phyloP scores from a whole-genome alignment of 2,797 vertebrate genomes.

The Sebastiscus albofasciatus region DNA sequence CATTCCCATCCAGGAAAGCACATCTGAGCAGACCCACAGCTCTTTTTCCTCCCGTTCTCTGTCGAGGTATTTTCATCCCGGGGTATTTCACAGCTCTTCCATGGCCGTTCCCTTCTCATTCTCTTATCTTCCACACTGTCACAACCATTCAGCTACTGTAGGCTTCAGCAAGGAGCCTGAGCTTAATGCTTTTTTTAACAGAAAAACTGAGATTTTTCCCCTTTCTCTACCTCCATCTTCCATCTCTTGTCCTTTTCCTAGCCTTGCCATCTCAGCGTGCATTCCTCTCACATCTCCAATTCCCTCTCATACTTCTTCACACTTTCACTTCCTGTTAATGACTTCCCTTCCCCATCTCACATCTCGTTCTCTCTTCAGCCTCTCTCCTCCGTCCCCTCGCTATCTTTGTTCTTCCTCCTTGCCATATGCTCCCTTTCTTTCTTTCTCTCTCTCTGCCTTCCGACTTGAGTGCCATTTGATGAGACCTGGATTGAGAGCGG shows the following conservation, averaged over 20 bases:
- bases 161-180: slow-evolving; percentile 17
- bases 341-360: slow-evolving; percentile 31
- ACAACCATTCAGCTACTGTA: slow-evolving; percentile 45
- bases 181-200: not conserved
- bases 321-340: slow-evolving; percentile 43
- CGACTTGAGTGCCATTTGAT: slow-evolving; percentile 72
- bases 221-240: not conserved
- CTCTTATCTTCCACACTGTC: slow-evolving; percentile 59
- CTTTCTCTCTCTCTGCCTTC: slow-evolving; percentile 21
- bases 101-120: slow-evolving; percentile 25
- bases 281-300: slow-evolving; percentile 19
- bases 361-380: slow-evolving; percentile 27
- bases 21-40: slow-evolving; percentile 39
- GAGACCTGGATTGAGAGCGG: slow-evolving; percentile 74
- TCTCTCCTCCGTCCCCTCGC: slow-evolving; percentile 18
- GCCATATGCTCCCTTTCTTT: slow-evolving; percentile 35
- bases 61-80: slow-evolving; percentile 38
- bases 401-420: slow-evolving; percentile 60
- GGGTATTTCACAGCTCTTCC: slow-evolving; percentile 46
- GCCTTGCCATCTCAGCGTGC: not conserved
- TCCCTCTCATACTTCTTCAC: slow-evolving; percentile 2
- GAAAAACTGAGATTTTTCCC: not conserved
- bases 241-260: not conserved
- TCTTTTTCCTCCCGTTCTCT: slow-evolving; percentile 14
- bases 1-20: slow-evolving; percentile 41